These are phyloP conservation scores for Eulimnadia texana DNA, from an alignment of 1,140 invertebrate species.

Conservation along the genomic window DNA sequence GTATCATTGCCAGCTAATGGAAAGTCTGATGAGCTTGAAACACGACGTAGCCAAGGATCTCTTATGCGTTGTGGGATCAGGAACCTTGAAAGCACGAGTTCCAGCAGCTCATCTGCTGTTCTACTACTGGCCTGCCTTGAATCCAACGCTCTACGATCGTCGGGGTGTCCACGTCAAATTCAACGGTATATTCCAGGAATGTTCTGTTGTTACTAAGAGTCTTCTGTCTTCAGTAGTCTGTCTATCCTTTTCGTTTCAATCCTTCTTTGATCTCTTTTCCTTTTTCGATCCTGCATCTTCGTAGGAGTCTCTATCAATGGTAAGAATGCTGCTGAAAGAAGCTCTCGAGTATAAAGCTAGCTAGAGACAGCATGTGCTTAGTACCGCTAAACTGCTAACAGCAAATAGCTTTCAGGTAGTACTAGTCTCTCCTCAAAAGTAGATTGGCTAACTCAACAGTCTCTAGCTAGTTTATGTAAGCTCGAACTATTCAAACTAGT, in stretches of 20 bases:
- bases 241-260: neutral
- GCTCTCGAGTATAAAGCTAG: too few species aligned
- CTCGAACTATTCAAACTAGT: conserved; percentile 8
- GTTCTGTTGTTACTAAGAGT: conserved; percentile 3
- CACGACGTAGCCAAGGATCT: conserved; percentile 80
- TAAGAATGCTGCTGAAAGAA: too few species aligned
- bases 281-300: neutral
- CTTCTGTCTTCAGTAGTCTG: neutral
- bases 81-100: conserved; percentile 73
- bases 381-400: too few species aligned
- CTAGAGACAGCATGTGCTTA: too few species aligned
- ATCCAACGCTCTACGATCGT: conserved; percentile 80
- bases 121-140: conserved; percentile 98
- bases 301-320: conserved; percentile 9
- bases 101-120: conserved; percentile 93
- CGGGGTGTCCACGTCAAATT: conserved; percentile 78
- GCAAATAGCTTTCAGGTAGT: too few species aligned
- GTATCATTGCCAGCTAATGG: conserved; percentile 84
- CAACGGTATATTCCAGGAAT: conserved; percentile 46
- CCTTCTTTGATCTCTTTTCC: neutral
- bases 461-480: too few species aligned
- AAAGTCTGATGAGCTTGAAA: conserved; percentile 87
- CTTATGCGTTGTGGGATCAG: conserved; percentile 90
- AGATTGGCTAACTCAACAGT: too few species aligned
- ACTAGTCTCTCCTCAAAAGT: too few species aligned